Percentiles rank a stretch among this genome's conserved stretches.
These are phyloP conservation scores for Cephalopachus bancanus DNA, from an alignment of 2,797 vertebrate species.

Conservation along the genomic window DNA sequence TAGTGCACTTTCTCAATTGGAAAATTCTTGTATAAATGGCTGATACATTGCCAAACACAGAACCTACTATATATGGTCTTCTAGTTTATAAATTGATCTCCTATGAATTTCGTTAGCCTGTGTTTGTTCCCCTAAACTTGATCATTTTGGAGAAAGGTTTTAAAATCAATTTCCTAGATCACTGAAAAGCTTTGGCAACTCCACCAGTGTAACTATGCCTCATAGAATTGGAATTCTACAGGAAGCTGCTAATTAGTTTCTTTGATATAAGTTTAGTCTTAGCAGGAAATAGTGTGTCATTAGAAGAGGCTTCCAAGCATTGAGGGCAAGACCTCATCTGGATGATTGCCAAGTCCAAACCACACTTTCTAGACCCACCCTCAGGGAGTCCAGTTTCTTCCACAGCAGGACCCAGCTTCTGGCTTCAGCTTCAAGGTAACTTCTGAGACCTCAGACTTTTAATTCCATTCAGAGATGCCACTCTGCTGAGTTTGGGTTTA, in stretches of 20 bases:
- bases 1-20: neutral
- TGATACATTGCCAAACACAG: constrained; percentile 34
- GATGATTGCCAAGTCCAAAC: neutral
- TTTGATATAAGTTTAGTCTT: constrained; percentile 5
- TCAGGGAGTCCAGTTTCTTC: neutral
- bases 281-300: constrained; percentile 10
- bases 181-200: neutral
- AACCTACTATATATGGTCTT: neutral
- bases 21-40: neutral
- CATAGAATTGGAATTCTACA: neutral
- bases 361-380: neutral
- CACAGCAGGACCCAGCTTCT: neutral
- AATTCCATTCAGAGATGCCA: neutral
- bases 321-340: neutral
- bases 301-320: constrained; percentile 10
- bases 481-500: neutral
- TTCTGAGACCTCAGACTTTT: neutral
- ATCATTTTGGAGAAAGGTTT: constrained; percentile 48
- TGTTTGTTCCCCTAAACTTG: constrained; percentile 43
- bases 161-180: constrained; percentile 41
- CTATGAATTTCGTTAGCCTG: constrained; percentile 19
- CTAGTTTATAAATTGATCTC: constrained; percentile 44
- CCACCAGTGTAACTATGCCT: neutral
- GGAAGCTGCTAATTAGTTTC: neutral
- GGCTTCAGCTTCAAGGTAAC: neutral